Evolutionary conservation across 2,888 invertebrate species (phyloP), one percentile per base, ranked within the genome.

Genomic region (Aspidapion aeneum): DNA sequence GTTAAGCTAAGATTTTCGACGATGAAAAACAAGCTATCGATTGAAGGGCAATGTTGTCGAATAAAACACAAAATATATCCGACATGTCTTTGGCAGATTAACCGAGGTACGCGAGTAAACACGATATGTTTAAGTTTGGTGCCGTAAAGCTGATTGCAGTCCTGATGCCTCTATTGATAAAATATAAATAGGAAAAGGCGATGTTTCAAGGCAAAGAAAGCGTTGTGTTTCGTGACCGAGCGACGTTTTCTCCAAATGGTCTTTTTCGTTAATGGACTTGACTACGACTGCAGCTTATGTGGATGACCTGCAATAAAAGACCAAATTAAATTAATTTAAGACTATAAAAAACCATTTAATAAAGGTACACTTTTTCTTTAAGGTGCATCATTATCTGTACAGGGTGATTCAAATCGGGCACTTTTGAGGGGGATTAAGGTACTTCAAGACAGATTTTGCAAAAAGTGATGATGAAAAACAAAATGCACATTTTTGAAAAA

Each of bases 31-130:
- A 56, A 61, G 51, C 17, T 61, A 64, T 63, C 57, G 65, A 65
- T 60, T 55, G 49, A 20, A 48, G 35, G 35, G 35, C 52, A 52
- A n/a, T 52, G 17, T 52, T n/a, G 19, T n/a, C 3, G 18, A 52
- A 52, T 1, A 49, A n/a, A 35, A 35, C 19, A 19, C 35, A 55
- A 58, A 61, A 64, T 49, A 61, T 35, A 20, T 49, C 56, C 65
- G 55, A 55, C 65, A 65, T 66, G 63, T 66, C 62, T 61, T 18
- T 57, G 7, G 35, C 49, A 21, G 60, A 63, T 63, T 56, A 65
- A 58, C 19, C 58, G n/a, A n/a, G n/a, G n/a, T n/a, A n/a, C 58
- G 62, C 19, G 19, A 59, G 49, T 59, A 21, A 52, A 51, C 21
- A 57, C 56, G 65, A 62, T 65, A 62, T 65, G 65, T 65, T 51